Conservation (phyloP, 2,888 invertebrate species). For the Tenthredo notha region DNA sequence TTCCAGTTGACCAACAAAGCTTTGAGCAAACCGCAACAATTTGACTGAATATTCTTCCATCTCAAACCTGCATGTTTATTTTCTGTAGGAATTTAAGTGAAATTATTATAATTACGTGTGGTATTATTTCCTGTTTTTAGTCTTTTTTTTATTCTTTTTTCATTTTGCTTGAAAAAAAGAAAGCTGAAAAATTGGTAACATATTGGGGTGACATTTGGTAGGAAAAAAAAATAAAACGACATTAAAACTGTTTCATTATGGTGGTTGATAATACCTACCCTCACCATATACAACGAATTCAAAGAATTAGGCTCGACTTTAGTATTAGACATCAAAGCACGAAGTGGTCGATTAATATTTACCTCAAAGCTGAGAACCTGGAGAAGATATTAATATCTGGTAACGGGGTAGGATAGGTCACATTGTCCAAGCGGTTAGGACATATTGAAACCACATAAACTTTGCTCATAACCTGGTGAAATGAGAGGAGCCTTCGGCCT, state of each 20-base stretch:
- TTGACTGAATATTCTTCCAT: conserved; percentile 32
- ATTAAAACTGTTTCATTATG: neutral
- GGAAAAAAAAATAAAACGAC: neutral
- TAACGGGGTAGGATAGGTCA: conserved; percentile 61
- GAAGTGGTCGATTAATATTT: conserved; percentile 61
- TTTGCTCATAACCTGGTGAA: conserved; percentile 73
- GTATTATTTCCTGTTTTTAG: neutral
- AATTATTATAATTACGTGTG: neutral
- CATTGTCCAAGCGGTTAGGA: conserved; percentile 75
- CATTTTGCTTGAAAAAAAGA: neutral
- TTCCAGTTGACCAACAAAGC: conserved; percentile 53
- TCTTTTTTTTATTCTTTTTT: neutral
- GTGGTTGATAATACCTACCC: neutral
- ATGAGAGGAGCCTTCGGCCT: conserved; percentile 62
- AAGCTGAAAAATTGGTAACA: neutral
- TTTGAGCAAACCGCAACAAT: conserved; percentile 57
- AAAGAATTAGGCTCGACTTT: neutral
- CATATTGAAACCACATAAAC: conserved; percentile 77
- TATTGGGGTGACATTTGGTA: neutral
- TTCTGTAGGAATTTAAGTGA: neutral
- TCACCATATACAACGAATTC: neutral
- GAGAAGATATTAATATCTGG: conserved; percentile 75
- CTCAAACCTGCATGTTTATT: neutral
- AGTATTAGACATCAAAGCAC: neutral
- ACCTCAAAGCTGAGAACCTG: conserved; percentile 69